Evolutionary conservation across 2,888 invertebrate genomes (phyloP), one percentile per base, ranked within the genome.

Genomic region (Blera fallax): DNA sequence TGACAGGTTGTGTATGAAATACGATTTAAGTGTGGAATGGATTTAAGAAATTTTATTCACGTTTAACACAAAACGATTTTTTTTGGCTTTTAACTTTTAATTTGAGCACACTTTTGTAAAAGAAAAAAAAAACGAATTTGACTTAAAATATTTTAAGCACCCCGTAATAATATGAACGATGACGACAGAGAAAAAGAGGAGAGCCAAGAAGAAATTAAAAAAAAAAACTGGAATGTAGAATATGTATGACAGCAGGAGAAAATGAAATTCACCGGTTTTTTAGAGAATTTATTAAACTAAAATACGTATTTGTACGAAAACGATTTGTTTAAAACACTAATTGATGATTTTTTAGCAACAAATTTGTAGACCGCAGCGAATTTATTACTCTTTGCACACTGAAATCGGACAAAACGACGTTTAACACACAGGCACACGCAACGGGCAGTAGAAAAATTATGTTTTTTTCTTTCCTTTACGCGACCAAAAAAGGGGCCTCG

Each of bases 401-500:
- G 29, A 67, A 65, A 64, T 74, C 74, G 80, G 6, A 50, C 64
- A 48, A 73, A 79, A 73, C 62, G 27, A 85, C 60, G 56, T 79
- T 84, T 67, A 67, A 79, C 79, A 69, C 80, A 74, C 85, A 77
- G 72, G 76, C 85, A 85, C 81, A 85, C 85, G 85, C 85, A 85
- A 85, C 85, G 85, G 81, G 81, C 85, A 85, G 85, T 85, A 77
- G 76, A 76, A 85, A 80, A 85, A 70, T 81, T 85, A 81, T 85
- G 85, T 60, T 69, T 80, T 76, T 70, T 70, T 56, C 56, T 64
- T 74, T 74, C 58, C n/a, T 32, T 69, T 56, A 43, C 37, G 18
- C 72, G 67, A 76, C 79, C 82, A 73, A 82, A 83, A 82, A 83
- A 78, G 79, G 87, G 82, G 87, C 87, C 87, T 87, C 87, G 87